phyloP scores from a whole-genome alignment of 2,113 vertebrate genomes.

The Picathartes gymnocephalus region DNA sequence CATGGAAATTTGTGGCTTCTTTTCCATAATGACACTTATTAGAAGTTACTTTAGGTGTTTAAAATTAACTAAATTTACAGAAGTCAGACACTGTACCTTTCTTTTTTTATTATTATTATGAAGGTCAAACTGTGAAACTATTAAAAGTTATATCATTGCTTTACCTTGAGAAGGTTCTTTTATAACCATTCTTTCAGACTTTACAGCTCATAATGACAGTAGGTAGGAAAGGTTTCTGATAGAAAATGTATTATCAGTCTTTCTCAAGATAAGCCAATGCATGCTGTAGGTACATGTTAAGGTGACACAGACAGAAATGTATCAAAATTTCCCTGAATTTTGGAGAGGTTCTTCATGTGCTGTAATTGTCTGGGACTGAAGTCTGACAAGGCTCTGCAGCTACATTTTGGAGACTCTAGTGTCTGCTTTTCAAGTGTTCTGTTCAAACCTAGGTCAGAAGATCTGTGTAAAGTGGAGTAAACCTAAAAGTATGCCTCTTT shows the following conservation, averaged over 20 bases:
- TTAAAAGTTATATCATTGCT: not conserved
- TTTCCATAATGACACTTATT: not conserved
- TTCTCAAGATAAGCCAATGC: not conserved
- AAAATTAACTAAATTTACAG: constrained; percentile 19
- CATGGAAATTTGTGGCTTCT: not conserved
- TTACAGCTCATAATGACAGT: not conserved
- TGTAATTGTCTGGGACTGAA: not conserved
- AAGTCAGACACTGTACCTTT: not conserved
- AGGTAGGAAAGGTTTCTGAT: not conserved
- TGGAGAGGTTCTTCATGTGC: not conserved
- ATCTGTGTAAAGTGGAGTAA: not conserved
- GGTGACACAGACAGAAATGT: not conserved
- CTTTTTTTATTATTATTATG: not conserved
- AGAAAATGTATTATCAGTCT: not conserved
- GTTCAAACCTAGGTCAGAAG: not conserved
- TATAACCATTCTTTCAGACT: not conserved
- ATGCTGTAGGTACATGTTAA: not conserved
- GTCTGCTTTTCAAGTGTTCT: not conserved
- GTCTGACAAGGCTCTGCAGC: not conserved
- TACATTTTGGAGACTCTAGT: not conserved
- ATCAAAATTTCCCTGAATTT: not conserved
- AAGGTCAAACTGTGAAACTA: not conserved
- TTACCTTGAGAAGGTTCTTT: not conserved
- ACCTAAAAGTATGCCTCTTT: not conserved
- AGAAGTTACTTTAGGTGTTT: not conserved